Percentiles rank a stretch among this genome's conserved stretches.
Evolutionary conservation across 2,888 invertebrate genomes (phyloP).

Genomic region (Drosophila suboccidentalis): DNA sequence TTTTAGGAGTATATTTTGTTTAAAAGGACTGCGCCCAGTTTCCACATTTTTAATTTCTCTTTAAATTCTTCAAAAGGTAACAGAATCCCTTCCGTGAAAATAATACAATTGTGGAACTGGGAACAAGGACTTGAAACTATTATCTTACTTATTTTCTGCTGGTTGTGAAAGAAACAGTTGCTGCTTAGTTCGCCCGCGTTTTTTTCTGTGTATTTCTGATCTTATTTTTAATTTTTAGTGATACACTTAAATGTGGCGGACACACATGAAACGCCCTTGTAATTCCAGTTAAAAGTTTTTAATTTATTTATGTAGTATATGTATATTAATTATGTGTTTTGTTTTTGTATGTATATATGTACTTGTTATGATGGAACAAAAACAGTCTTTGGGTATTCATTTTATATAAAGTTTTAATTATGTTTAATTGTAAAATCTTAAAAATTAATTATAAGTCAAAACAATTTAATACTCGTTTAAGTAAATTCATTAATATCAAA

Average conservation of each 20-base stretch:
- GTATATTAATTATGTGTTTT: conserved; percentile 47
- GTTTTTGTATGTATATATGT: conserved; percentile 67
- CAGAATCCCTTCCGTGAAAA: background rate
- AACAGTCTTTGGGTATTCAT: conserved; percentile 86
- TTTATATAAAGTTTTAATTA: conserved; percentile 72
- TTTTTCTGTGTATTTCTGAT: conserved; percentile 24
- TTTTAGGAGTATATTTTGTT: conserved; percentile 70
- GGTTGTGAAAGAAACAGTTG: conserved; percentile 42
- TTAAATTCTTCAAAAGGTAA: background rate
- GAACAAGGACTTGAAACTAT: conserved; percentile 1
- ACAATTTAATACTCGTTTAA: conserved; percentile 56
- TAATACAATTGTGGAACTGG: conserved; percentile 1
- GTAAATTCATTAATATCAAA: conserved; percentile 23
- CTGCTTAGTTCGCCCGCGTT: conserved; percentile 14
- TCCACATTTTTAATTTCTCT: background rate
- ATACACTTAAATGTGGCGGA: conserved; percentile 55
- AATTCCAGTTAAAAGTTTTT: conserved; percentile 67
- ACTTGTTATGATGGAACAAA: conserved; percentile 86
- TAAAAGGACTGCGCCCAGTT: conserved; percentile 12
- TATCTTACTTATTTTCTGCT: conserved; percentile 8
- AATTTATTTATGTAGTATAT: conserved; percentile 47
- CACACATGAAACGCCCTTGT: conserved; percentile 32
- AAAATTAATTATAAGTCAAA: conserved; percentile 49
- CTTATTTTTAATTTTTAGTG: conserved; percentile 45
- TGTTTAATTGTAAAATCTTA: conserved; percentile 53